Evolutionary conservation across 2,113 vertebrate species (phyloP).

Genomic region (Telmatochromis sp.): DNA sequence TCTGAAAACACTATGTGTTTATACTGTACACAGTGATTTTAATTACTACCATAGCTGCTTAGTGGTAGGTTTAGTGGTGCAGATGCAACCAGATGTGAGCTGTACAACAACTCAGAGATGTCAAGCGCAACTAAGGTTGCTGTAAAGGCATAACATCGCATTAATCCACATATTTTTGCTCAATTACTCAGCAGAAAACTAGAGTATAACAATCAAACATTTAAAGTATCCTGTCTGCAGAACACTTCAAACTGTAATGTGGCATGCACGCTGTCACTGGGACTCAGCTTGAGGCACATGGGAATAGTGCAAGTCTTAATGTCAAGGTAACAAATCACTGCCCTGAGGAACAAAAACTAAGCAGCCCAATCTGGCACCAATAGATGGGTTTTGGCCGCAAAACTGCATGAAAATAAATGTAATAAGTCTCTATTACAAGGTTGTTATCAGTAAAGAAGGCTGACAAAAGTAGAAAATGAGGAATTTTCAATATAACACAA

Average conservation of each 20-base stretch:
- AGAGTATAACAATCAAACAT: neutral
- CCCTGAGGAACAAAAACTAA: conserved; percentile 30
- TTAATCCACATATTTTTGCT: neutral
- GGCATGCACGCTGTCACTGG: neutral
- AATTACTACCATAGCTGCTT: neutral
- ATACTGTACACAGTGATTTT: neutral
- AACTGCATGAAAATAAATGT: conserved; percentile 28
- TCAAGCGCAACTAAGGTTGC: neutral
- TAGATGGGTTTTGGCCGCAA: neutral
- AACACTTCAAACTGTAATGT: conserved; percentile 28
- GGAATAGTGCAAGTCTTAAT: conserved; percentile 36
- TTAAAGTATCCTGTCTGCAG: neutral
- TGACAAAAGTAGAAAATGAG: neutral
- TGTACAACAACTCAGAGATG: neutral
- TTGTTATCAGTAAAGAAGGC: neutral
- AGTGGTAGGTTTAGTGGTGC: neutral
- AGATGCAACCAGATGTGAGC: neutral
- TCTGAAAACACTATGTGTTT: conserved; percentile 4
- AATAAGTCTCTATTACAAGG: conserved; percentile 18
- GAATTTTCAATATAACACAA: neutral
- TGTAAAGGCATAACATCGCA: neutral
- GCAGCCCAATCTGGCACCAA: conserved; percentile 23
- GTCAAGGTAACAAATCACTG: conserved; percentile 55
- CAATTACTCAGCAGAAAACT: neutral
- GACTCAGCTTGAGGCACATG: conserved; percentile 5